A percentile compares a stretch with the other conserved stretches of the same genome.
Conservation (phyloP, 2,888 invertebrate genomes). For the Imbricaverruca yamaguchii region DNA sequence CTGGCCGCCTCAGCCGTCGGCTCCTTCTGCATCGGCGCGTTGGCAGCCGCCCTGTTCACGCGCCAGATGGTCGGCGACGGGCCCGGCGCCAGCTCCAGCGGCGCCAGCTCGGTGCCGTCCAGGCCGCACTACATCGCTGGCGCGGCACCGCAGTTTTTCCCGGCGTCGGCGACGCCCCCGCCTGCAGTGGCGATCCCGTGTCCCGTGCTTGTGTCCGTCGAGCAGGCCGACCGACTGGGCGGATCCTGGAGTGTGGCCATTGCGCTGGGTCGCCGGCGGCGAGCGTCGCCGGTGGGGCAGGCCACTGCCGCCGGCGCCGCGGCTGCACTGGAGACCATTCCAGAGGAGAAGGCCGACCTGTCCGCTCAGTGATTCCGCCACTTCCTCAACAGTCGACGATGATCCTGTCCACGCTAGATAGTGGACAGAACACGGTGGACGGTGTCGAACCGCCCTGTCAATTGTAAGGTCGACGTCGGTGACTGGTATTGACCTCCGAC, state of each 20-base stretch:
- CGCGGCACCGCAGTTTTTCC: not conserved
- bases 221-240: not conserved
- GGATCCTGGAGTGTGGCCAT: slow-evolving; percentile 5
- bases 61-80: not conserved
- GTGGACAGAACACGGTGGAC: too few species aligned
- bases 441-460: too few species aligned
- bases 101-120: slow-evolving; percentile 9
- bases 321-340: not conserved
- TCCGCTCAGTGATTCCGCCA: not conserved
- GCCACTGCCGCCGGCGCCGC: not conserved
- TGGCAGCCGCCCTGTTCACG: not conserved
- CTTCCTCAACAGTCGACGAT: too few species aligned
- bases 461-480: too few species aligned
- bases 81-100: not conserved
- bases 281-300: not conserved
- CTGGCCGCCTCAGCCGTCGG: not conserved
- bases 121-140: slow-evolving; percentile 14
- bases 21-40: slow-evolving; percentile 2
- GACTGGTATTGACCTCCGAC: too few species aligned
- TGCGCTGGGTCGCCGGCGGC: not conserved
- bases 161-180: not conserved
- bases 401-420: too few species aligned
- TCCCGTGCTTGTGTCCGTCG: not conserved
- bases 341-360: slow-evolving; percentile 1
- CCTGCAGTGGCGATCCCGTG: not conserved